Evolutionary conservation across 2,797 vertebrate species (phyloP).

Genomic region (Denticeps clupeoides): DNA sequence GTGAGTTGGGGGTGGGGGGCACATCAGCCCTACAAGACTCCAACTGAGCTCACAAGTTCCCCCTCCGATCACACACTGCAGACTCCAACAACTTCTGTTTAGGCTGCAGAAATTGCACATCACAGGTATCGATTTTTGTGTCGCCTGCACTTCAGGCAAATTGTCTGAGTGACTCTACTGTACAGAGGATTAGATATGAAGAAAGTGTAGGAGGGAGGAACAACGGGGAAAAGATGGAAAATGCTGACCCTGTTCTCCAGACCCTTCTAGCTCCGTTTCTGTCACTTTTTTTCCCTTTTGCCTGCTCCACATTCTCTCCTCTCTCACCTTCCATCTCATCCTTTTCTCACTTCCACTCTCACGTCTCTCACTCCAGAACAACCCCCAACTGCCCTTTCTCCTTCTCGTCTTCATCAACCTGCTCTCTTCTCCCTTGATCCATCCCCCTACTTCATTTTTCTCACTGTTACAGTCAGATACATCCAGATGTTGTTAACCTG

Average conservation of each 20-base stretch:
- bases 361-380: conserved; percentile 4
- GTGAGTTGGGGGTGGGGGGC: conserved; percentile 64
- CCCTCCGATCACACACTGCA: conserved; percentile 31
- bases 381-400: no score
- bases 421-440: conserved; percentile 23
- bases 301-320: background rate
- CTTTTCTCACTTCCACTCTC: conserved; percentile 10
- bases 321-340: conserved; percentile 7
- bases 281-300: background rate
- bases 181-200: conserved; percentile 80
- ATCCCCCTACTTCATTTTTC: conserved; percentile 21
- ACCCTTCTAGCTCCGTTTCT: background rate
- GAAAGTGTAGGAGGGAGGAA: conserved; percentile 42
- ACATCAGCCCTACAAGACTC: conserved; percentile 24
- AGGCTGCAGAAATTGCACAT: conserved; percentile 73
- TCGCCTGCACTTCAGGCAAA: conserved; percentile 74
- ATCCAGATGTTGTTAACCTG: no score
- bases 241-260: conserved; percentile 65
- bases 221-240: conserved; percentile 38
- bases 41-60: conserved; percentile 9
- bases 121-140: conserved; percentile 76
- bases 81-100: conserved; percentile 63
- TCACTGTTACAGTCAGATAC: no score
- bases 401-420: conserved; percentile 19
- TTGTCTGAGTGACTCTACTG: conserved; percentile 70